Conservation (phyloP, 2,113 vertebrate genomes). For the Paralichthys olivaceus region DNA sequence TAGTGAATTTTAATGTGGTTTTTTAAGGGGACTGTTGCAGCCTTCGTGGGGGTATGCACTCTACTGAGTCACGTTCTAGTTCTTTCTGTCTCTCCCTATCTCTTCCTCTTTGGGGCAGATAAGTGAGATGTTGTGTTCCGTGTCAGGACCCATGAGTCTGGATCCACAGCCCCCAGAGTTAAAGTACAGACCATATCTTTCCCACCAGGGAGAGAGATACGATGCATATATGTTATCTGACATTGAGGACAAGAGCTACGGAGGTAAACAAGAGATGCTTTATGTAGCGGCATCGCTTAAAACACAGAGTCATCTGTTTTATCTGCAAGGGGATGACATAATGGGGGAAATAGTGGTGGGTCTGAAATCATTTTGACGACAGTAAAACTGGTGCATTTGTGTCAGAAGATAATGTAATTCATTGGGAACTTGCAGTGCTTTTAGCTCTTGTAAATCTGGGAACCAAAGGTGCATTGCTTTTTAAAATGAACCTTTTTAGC, state of each 20-base stretch:
- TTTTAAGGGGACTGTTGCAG: not conserved
- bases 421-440: not conserved
- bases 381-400: not conserved
- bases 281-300: slow-evolving; percentile 36
- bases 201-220: slow-evolving; percentile 33
- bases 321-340: slow-evolving; percentile 1
- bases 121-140: slow-evolving; percentile 26
- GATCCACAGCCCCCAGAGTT: slow-evolving; percentile 39
- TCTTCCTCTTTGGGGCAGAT: slow-evolving; percentile 33
- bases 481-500: slow-evolving; percentile 9
- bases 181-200: slow-evolving; percentile 58
- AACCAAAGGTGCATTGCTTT: slow-evolving; percentile 15
- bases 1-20: too few species aligned
- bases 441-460: slow-evolving; percentile 1
- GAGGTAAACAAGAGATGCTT: slow-evolving; percentile 58
- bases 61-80: not conserved
- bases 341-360: not conserved
- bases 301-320: slow-evolving; percentile 36
- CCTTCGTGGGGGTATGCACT: not conserved
- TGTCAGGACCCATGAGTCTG: slow-evolving; percentile 16
- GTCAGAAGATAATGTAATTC: too few species aligned
- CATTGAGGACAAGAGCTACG: slow-evolving; percentile 41
- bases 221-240: slow-evolving; percentile 52
- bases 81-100: not conserved
- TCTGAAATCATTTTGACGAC: not conserved